Conservation (phyloP, 2,797 vertebrate genomes). For the Antennarius maculatus region DNA sequence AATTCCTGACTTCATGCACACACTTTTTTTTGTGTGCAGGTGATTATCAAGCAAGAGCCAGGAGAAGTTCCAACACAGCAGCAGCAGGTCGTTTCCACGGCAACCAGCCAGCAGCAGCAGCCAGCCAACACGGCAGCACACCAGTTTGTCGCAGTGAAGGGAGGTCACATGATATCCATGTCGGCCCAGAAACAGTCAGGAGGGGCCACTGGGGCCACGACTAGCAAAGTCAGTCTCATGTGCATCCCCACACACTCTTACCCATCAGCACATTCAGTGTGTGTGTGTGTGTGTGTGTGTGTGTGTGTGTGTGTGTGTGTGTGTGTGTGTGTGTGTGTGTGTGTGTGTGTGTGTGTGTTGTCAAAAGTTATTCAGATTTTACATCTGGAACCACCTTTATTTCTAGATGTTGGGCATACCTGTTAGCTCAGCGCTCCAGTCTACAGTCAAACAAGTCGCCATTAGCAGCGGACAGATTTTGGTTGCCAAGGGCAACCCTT, state of each 20-base stretch:
- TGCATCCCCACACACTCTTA: not conserved
- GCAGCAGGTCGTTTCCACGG: conserved; percentile 81
- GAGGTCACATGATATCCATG: conserved; percentile 95
- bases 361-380: conserved; percentile 2
- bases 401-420: conserved; percentile 93
- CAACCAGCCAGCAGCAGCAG: conserved; percentile 84
- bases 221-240: conserved; percentile 84
- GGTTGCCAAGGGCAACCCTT: conserved; percentile 91
- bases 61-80: conserved; percentile 89
- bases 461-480: conserved; percentile 96
- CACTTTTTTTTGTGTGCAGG: conserved; percentile 75
- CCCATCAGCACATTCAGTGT: not conserved
- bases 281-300: not conserved
- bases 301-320: not conserved
- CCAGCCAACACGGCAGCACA: conserved; percentile 79
- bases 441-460: conserved; percentile 94
- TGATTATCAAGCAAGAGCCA: conserved; percentile 98
- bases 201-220: conserved; percentile 75
- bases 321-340: not conserved
- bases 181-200: conserved; percentile 91
- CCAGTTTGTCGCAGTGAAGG: conserved; percentile 96
- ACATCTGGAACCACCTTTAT: not conserved
- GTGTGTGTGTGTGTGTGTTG: not conserved
- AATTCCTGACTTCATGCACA: conserved; percentile 14
- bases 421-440: conserved; percentile 89